phyloP scores from a whole-genome alignment of 2,888 invertebrate genomes.

The Mythimna ferrago region DNA sequence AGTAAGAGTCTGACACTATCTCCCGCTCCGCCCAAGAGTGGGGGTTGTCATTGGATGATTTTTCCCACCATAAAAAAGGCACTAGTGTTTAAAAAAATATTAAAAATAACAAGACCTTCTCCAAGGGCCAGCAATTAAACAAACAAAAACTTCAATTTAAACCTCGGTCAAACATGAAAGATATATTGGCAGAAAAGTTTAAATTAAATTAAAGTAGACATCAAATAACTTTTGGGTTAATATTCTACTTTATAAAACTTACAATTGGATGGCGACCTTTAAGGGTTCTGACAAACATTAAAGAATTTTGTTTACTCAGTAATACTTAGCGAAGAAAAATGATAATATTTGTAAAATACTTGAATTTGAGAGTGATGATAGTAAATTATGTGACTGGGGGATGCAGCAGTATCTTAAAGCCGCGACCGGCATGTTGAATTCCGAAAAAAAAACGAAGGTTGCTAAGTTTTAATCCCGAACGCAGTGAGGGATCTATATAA shows the following conservation, averaged over 20 bases:
- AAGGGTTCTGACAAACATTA: background rate
- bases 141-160: slow-evolving; percentile 12
- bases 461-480: no score
- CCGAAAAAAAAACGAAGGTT: no score
- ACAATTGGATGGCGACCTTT: slow-evolving; percentile 28
- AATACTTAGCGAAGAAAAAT: background rate
- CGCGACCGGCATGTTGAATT: no score
- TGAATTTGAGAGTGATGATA: no score
- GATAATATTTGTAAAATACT: no score
- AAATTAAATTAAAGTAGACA: slow-evolving; percentile 21
- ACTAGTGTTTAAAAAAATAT: background rate
- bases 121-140: slow-evolving; percentile 15
- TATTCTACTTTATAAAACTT: slow-evolving; percentile 24
- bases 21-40: no score
- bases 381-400: no score
- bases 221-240: slow-evolving; percentile 18
- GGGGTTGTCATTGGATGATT: no score
- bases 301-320: background rate
- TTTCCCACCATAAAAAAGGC: no score
- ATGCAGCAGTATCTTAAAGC: no score
- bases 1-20: no score
- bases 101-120: background rate
- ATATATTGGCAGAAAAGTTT: slow-evolving; percentile 14
- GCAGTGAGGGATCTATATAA: no score
- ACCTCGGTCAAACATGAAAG: slow-evolving; percentile 20